Conservation (phyloP, 2,113 vertebrate species). For the Ageneiosus marmoratus region DNA sequence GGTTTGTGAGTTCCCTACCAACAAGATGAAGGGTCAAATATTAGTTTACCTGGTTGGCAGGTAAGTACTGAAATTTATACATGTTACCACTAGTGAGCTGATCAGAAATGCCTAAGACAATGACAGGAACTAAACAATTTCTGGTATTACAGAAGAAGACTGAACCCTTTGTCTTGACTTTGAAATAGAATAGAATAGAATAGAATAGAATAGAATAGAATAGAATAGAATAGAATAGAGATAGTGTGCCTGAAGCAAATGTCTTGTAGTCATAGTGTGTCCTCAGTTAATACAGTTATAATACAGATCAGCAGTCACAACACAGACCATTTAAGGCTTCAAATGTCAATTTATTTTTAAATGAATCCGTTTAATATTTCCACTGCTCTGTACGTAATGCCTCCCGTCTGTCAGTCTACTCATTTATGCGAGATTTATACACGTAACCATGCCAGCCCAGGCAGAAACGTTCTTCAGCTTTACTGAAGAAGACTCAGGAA, state of each 20-base stretch:
- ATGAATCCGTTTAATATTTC: too few species aligned
- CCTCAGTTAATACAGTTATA: background rate
- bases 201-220: too few species aligned
- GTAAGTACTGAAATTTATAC: too few species aligned
- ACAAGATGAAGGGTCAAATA: background rate
- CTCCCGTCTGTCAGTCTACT: background rate
- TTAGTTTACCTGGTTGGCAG: too few species aligned
- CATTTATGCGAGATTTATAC: background rate
- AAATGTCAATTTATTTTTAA: too few species aligned
- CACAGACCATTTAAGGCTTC: background rate
- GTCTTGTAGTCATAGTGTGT: background rate
- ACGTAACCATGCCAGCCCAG: background rate
- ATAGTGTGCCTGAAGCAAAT: background rate
- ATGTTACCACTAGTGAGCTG: background rate
- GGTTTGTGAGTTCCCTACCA: background rate
- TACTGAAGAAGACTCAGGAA: background rate
- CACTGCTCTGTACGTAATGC: too few species aligned
- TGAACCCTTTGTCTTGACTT: background rate
- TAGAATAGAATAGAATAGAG: background rate
- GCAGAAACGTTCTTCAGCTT: too few species aligned
- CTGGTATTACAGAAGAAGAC: background rate
- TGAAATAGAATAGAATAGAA: background rate
- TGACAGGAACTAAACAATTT: background rate
- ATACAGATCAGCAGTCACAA: background rate
- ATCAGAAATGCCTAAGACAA: background rate